phyloP scores from a whole-genome alignment of 2,113 vertebrate genomes.

The Lucifuga dentata region DNA sequence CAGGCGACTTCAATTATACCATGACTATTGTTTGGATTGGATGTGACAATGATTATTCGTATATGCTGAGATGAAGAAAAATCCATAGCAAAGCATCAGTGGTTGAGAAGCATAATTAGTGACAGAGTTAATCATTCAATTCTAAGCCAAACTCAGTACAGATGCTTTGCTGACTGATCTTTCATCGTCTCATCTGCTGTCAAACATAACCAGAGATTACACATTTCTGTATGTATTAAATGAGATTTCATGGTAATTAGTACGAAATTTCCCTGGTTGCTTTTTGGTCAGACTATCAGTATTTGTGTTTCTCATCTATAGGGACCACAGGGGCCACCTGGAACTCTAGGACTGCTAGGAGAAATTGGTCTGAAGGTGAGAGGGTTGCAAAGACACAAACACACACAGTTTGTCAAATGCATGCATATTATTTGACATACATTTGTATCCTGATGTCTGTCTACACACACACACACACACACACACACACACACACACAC shows the following conservation, averaged over 20 bases:
- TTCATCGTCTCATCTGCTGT: conserved; percentile 3
- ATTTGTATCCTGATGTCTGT: conserved; percentile 3
- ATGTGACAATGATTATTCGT: conserved; percentile 26
- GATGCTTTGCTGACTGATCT: conserved; percentile 36
- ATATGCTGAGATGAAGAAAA: neutral
- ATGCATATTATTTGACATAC: neutral
- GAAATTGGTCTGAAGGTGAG: conserved; percentile 92
- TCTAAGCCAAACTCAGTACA: conserved; percentile 41
- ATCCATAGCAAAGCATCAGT: conserved; percentile 1
- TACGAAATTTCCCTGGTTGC: neutral
- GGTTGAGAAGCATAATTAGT: conserved; percentile 33
- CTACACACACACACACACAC: conserved; percentile 5
- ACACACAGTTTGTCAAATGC: neutral
- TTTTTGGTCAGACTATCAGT: neutral
- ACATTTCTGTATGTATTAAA: neutral
- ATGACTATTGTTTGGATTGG: conserved; percentile 17
- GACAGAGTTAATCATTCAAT: neutral
- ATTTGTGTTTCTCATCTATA: conserved; percentile 73
- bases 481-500: too few relatives aligned
- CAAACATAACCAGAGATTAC: neutral
- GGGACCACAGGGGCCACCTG: conserved; percentile 90
- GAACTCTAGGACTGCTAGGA: conserved; percentile 88
- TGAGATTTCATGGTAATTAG: neutral
- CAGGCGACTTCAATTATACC: conserved; percentile 15
- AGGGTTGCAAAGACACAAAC: conserved; percentile 5